Evolutionary conservation across 2,113 vertebrate genomes (phyloP).

Genomic region (Bostrychus sinensis): DNA sequence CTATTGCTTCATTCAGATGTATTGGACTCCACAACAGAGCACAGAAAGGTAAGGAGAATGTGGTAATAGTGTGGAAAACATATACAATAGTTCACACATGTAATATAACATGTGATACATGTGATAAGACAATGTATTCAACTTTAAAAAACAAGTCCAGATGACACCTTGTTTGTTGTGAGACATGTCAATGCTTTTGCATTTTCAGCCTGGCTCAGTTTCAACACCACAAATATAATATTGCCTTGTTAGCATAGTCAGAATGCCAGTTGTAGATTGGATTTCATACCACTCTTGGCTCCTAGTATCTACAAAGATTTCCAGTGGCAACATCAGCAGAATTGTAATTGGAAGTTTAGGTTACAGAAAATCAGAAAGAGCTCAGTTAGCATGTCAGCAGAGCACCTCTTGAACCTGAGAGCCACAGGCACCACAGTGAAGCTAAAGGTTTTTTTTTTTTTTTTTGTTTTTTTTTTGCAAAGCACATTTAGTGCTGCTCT

Average conservation of each 20-base stretch:
- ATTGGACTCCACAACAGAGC: conserved; percentile 80
- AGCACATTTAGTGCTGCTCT: conserved; percentile 17
- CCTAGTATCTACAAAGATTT: conserved; percentile 10
- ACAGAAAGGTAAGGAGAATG: conserved; percentile 88
- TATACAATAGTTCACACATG: too few relatives aligned
- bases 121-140: too few relatives aligned
- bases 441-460: too few relatives aligned
- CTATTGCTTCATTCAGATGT: conserved; percentile 80
- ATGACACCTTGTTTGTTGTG: conserved; percentile 7
- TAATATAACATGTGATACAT: too few relatives aligned
- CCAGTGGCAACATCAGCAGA: conserved; percentile 21
- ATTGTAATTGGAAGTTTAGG: conserved; percentile 37
- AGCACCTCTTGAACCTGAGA: conserved; percentile 36
- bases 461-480: background rate
- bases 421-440: background rate
- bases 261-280: background rate
- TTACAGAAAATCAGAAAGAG: conserved; percentile 23
- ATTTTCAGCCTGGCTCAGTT: conserved; percentile 16
- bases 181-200: conserved; percentile 1
- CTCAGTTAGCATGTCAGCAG: conserved; percentile 42
- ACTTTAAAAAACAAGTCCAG: too few relatives aligned
- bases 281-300: conserved; percentile 9
- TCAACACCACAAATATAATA: conserved; percentile 25
- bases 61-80: background rate
- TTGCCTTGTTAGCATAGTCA: conserved; percentile 11